Percentiles rank a stretch among this genome's conserved stretches.
phyloP scores from a whole-genome alignment of 2,888 invertebrate genomes.

The Andrena chrysosceles region DNA sequence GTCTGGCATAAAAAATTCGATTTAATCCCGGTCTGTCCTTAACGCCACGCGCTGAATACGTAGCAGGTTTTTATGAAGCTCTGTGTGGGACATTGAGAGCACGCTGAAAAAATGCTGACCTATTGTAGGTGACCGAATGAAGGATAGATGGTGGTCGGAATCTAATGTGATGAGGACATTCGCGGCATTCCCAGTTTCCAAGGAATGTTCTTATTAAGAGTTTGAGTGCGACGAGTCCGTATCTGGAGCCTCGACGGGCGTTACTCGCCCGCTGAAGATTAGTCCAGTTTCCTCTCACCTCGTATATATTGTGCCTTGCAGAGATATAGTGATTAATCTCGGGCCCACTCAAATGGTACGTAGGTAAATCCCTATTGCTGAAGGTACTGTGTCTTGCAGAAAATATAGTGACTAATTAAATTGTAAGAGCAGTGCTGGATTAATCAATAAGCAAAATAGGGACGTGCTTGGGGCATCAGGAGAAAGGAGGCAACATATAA shows the following conservation, averaged over 20 bases:
- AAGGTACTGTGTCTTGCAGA: no score
- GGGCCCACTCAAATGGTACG: no score
- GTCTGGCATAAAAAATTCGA: slow-evolving; percentile 37
- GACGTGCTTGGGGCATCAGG: no score
- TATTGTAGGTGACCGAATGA: slow-evolving; percentile 44
- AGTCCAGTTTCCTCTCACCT: not conserved
- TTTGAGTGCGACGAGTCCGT: slow-evolving; percentile 36
- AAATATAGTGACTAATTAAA: no score
- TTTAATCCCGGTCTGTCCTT: slow-evolving; percentile 9
- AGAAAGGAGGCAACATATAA: no score
- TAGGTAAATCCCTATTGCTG: no score
- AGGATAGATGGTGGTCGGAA: slow-evolving; percentile 26
- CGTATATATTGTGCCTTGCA: no score
- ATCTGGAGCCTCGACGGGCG: slow-evolving; percentile 35
- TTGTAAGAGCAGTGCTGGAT: no score
- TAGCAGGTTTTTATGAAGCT: slow-evolving; percentile 24
- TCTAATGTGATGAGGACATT: slow-evolving; percentile 50
- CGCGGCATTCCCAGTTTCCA: slow-evolving; percentile 46
- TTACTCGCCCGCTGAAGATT: not conserved
- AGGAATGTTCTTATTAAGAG: slow-evolving; percentile 66
- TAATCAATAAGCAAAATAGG: no score
- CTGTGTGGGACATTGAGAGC: slow-evolving; percentile 8
- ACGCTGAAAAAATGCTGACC: slow-evolving; percentile 47
- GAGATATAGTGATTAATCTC: no score
- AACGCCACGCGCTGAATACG: slow-evolving; percentile 35